Base-by-base conservation (phyloP, 2,113 vertebrate genomes). In the Dermatemys mawii region DNA sequence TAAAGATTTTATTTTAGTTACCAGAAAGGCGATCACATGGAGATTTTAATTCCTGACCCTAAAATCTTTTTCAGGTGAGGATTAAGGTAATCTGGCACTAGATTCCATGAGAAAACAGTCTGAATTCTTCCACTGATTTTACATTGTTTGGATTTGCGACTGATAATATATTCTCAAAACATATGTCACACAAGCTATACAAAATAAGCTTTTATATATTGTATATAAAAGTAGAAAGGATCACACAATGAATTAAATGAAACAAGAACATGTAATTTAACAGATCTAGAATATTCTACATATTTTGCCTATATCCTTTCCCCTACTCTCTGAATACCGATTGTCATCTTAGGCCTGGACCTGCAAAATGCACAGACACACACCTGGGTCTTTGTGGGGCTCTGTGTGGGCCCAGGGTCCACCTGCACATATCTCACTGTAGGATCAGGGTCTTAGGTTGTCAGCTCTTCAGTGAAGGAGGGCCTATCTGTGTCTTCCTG, bases 201-300 rank as follows among this genome's bases (percentile, higher is more conserved):
- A 38, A 12, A 4, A 9, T 9, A 1, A 21, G 35, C 5, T 0
- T 2, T 19, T 32, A 19, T 55, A 7, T 46, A 4, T 11, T 26
- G 19, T 1, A 32, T 0, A 0, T 10, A 21, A 48, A 57, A 57
- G 73, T 17, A 51, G 24, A 79, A 3, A 19, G 26, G 82, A 22
- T 49, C 4, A 26, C 5, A 4, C 5, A 1, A 6, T 27, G 13
- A 41, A 29, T 41, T 8, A 46, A 38, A 38, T 41, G 29, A 67
- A 53, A 13, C 22, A 81, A 54, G 9, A 1, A 21, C 60, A 51
- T 16, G 16, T 32, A 32, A 73, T 73, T 41, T 73, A 73, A 5
- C 1, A 3, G 5, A 51, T 51, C n/a, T 46, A 3, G 5, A 8
- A 7, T 8, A 16, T 1, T 11, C 41, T 19, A 41, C 4, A 35